Base-by-base conservation (phyloP, 2,888 invertebrate species). In the Chalcosyrphus nemorum region DNA sequence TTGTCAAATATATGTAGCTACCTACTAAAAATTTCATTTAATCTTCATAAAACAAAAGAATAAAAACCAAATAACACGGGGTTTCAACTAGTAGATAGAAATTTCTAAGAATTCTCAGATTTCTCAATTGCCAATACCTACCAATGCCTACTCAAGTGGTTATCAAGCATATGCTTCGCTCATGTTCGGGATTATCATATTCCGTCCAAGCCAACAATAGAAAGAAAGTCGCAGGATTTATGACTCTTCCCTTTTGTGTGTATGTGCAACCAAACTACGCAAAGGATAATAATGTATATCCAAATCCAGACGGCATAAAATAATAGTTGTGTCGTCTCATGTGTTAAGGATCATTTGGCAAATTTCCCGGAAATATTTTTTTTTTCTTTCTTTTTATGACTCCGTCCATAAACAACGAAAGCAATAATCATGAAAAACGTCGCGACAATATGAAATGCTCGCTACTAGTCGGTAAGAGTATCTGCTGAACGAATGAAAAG, bases 351-450 rank as follows among this genome's bases (percentile, higher is more conserved):
- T 75, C 68, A 7, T 63, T 76, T 66, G 71, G 21, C 54, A 66
- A 76, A 59, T 29, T 76, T 81, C 76, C 71, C 65, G 76, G 81
- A 76, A 76, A 45, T 71, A 52, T 57, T 65, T 15, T 57, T 63
- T 65, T 21, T 57, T 63, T 65, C 29, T 43, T 54, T 32, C 45
- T 11, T 45, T 75, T 71, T 70, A 75, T 63, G 57, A 75, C 54
- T 17, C 15, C 56, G 27, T 21, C 52, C 52, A 52, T 29, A n/a
- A n/a, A n/a, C n/a, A n/a, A n/a, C n/a, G n/a, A n/a, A n/a, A n/a
- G n/a, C n/a, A n/a, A n/a, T n/a, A 15, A 57, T 54, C 57, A 80
- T 52, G 21, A 59, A 61, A 54, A 70, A 27, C 38, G 63, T 50
- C 63, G 63, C 81, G 75, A 70, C 81, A 81, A 75, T 68, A 75